A percentile compares a stretch with the other conserved stretches of the same genome.
phyloP scores from a whole-genome alignment of 2,888 invertebrate genomes.

The Thalpophila matura region DNA sequence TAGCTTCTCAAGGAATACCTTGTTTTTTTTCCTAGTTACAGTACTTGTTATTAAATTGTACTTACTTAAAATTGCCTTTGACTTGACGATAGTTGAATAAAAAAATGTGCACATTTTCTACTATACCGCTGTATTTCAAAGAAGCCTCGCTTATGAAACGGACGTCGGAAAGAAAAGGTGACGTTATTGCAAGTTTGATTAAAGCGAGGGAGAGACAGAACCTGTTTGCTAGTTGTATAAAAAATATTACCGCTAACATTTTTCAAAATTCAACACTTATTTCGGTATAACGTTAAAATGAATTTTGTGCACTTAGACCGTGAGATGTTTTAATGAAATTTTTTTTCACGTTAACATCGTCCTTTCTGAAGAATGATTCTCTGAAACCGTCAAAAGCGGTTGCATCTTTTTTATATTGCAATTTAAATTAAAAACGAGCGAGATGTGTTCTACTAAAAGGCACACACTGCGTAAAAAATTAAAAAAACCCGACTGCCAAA shows the following conservation, averaged over 20 bases:
- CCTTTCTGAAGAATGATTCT: slow-evolving; percentile 4
- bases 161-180: slow-evolving; percentile 69
- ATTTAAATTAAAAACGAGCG: slow-evolving; percentile 39
- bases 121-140: slow-evolving; percentile 67
- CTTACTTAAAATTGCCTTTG: slow-evolving; percentile 20
- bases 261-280: slow-evolving; percentile 37
- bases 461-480: background rate
- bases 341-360: slow-evolving; percentile 22
- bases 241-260: slow-evolving; percentile 64
- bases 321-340: slow-evolving; percentile 45
- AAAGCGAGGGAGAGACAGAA: slow-evolving; percentile 65
- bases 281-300: slow-evolving; percentile 22
- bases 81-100: slow-evolving; percentile 23
- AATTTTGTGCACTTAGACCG: slow-evolving; percentile 16
- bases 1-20: background rate
- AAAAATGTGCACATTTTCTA: slow-evolving; percentile 26
- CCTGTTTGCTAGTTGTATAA: slow-evolving; percentile 65
- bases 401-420: slow-evolving; percentile 1
- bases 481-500: no score
- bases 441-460: background rate
- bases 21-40: background rate
- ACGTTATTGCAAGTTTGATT: slow-evolving; percentile 79
- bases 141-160: slow-evolving; percentile 74
- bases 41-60: slow-evolving; percentile 18
- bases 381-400: background rate